Percentiles rank a stretch among this genome's conserved stretches.
phyloP scores from a whole-genome alignment of 2,888 invertebrate genomes.

The Troides aeacus region DNA sequence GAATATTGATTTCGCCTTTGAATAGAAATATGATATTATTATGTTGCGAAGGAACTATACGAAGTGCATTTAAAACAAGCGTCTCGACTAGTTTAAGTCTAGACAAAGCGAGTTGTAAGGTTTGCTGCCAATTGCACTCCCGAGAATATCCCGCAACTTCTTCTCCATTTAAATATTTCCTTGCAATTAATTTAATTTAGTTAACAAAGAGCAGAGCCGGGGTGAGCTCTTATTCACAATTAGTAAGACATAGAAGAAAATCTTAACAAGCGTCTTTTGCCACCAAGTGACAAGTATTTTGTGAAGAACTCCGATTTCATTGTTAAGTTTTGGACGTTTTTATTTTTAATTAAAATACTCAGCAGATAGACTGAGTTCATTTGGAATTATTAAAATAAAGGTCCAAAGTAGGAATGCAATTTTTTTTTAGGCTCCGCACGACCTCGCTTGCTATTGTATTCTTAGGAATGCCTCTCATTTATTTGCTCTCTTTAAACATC shows the following conservation, averaged over 20 bases:
- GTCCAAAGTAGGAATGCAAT: slow-evolving; percentile 28
- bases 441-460: slow-evolving; percentile 27
- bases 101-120: slow-evolving; percentile 63
- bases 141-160: slow-evolving; percentile 50
- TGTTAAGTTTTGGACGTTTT: slow-evolving; percentile 19
- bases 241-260: slow-evolving; percentile 64
- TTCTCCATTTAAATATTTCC: slow-evolving; percentile 72
- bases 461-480: slow-evolving; percentile 27
- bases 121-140: slow-evolving; percentile 63
- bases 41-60: slow-evolving; percentile 35
- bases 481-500: slow-evolving; percentile 25
- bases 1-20: slow-evolving; percentile 39
- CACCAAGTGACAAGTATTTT: slow-evolving; percentile 31
- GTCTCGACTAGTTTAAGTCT: slow-evolving; percentile 62
- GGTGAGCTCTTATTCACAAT: slow-evolving; percentile 56
- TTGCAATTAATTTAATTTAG: slow-evolving; percentile 74
- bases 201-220: slow-evolving; percentile 64
- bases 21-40: slow-evolving; percentile 37
- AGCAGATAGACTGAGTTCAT: slow-evolving; percentile 32
- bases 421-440: slow-evolving; percentile 23
- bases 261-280: slow-evolving; percentile 44
- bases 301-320: slow-evolving; percentile 25
- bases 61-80: slow-evolving; percentile 48
- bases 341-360: slow-evolving; percentile 32
- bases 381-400: slow-evolving; percentile 33